Evolutionary conservation across 1,140 invertebrate genomes (phyloP), one percentile per base, ranked within the genome.

Genomic region (Bombus ignitus): DNA sequence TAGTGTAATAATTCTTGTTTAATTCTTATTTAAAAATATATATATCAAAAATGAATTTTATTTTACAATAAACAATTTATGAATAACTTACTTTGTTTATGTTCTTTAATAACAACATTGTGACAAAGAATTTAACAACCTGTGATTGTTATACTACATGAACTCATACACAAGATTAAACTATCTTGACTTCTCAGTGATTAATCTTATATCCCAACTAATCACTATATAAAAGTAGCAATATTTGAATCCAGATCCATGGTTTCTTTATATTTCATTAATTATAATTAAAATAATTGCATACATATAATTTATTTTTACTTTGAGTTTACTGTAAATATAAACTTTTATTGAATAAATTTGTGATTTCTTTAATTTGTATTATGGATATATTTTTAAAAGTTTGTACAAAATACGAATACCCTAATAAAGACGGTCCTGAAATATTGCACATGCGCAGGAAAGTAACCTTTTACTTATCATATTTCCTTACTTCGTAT

Each of bases 11-110:
- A 12, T 37, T 22, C 18, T 32, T 35, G 1, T 35, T 68, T 68
- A 57, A 75, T 59, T 47, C 9, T 73, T 35, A 74, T 22, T 35
- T 74, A 35, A 35, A 59, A 9, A 42, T 59, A 72, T 18, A 32
- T 42, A 25, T 32, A 28, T 47, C 28, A 22, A 32, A 39, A 74
- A 59, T n/a, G 47, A 37, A 44, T 65, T 22, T 22, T 13, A 32
- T 44, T 13, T 35, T 44, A 39, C 10, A 35, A 22, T 37, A 74
- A 81, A 82, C 10, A 59, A 28, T 62, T 62, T 62, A 62, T n/a
- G 10, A 66, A 83, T 15, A 3, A 44, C 86, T 88, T 88, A 90
- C 89, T 71, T 88, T 89, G 15, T 9, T 15, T 3, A 89, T 71
- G 12, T 57, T 85, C 18, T 32, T 90, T 85, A 84, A 18, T 2